phyloP scores from a whole-genome alignment of 2,888 invertebrate species.

The Nineta flava region DNA sequence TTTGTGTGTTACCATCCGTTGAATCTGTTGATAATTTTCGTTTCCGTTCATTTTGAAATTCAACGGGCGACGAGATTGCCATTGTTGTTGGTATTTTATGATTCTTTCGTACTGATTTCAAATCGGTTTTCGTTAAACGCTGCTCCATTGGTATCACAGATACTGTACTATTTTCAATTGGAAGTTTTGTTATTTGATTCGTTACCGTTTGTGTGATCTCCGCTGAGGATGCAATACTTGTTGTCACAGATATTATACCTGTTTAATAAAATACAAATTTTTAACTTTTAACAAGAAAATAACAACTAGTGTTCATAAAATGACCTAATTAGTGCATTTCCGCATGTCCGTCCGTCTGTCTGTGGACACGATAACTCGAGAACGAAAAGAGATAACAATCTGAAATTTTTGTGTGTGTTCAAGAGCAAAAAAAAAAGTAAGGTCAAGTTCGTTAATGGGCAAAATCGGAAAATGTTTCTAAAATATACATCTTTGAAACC shows the following conservation, averaged over 20 bases:
- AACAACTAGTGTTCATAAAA: too few species aligned
- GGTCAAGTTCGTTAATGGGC: too few species aligned
- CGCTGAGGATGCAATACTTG: conserved; percentile 22
- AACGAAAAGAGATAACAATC: too few species aligned
- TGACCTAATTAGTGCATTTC: too few species aligned
- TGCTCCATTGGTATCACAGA: neutral
- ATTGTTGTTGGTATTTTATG: neutral
- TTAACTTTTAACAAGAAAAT: too few species aligned
- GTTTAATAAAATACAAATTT: too few species aligned
- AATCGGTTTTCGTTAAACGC: neutral
- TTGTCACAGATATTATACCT: conserved; percentile 44
- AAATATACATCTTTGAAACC: too few species aligned
- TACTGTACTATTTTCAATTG: neutral
- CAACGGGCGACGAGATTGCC: neutral
- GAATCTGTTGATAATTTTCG: neutral
- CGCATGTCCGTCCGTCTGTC: too few species aligned
- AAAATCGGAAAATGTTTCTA: too few species aligned
- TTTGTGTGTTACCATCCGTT: neutral
- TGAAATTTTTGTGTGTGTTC: too few species aligned
- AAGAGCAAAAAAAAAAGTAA: too few species aligned
- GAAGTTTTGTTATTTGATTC: conserved; percentile 16
- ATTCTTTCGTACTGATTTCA: neutral
- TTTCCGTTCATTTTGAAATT: conserved; percentile 1
- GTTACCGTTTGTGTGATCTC: conserved; percentile 13
- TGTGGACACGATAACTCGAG: too few species aligned